phyloP scores from a whole-genome alignment of 2,113 vertebrate species.

The Australoheros scitulus region DNA sequence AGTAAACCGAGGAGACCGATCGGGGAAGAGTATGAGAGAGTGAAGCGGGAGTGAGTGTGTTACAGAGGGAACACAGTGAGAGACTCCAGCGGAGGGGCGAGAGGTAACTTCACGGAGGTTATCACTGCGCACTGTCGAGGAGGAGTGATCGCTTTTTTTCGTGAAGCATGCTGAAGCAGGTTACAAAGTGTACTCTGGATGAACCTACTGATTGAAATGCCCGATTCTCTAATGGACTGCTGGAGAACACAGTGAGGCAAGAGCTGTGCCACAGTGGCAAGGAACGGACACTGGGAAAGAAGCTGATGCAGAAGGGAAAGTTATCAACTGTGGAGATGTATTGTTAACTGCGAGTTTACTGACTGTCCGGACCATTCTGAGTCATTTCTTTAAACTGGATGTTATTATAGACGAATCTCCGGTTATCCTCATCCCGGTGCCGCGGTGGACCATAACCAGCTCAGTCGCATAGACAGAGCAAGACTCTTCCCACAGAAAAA shows the following conservation, averaged over 20 bases:
- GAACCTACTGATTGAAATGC: slow-evolving; percentile 1
- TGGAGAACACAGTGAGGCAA: slow-evolving; percentile 19
- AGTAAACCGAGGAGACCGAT: slow-evolving; percentile 46
- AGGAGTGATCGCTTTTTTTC: slow-evolving; percentile 44
- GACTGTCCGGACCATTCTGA: slow-evolving; percentile 42
- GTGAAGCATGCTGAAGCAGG: slow-evolving; percentile 40
- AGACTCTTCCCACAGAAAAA: slow-evolving; percentile 43
- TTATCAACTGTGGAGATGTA: slow-evolving; percentile 66
- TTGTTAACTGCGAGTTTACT: slow-evolving; percentile 48
- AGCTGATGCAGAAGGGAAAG: slow-evolving; percentile 66
- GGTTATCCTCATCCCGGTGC: slow-evolving; percentile 45
- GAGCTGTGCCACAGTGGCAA: slow-evolving; percentile 20
- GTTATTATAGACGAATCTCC: slow-evolving; percentile 38
- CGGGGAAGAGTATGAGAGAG: slow-evolving; percentile 24
- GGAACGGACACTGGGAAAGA: slow-evolving; percentile 24
- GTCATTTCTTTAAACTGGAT: slow-evolving; percentile 45
- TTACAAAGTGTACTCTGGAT: slow-evolving; percentile 51
- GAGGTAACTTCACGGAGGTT: slow-evolving; percentile 62
- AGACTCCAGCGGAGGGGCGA: slow-evolving; percentile 41
- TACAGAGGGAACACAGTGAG: slow-evolving; percentile 33
- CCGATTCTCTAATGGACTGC: slow-evolving; percentile 32
- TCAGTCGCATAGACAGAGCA: slow-evolving; percentile 52
- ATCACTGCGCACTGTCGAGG: slow-evolving; percentile 51
- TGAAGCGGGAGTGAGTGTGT: slow-evolving; percentile 29
- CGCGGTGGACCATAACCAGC: slow-evolving; percentile 60